Percentiles rank a stretch among this genome's conserved stretches.
Evolutionary conservation across 2,113 vertebrate genomes (phyloP).

Genomic region (Neodontobutis hainanensis): DNA sequence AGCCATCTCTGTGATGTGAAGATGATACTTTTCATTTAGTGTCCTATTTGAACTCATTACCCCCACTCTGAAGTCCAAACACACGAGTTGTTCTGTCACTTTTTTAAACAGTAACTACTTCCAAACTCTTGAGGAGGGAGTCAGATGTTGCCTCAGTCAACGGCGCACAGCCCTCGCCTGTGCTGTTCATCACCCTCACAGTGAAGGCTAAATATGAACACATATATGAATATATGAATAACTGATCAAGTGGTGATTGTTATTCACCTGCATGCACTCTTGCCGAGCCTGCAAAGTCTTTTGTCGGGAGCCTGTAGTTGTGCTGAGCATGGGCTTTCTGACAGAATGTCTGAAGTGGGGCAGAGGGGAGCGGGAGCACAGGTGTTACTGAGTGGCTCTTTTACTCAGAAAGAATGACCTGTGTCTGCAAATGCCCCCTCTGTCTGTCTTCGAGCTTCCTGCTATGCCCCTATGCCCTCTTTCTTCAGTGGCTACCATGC

Average conservation of each 20-base stretch:
- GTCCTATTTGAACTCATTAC: constrained; percentile 1
- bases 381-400: constrained; percentile 71
- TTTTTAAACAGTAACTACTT: constrained; percentile 43
- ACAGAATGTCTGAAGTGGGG: constrained; percentile 71
- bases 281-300: constrained; percentile 70
- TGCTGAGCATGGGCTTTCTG: constrained; percentile 77
- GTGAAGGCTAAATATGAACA: constrained; percentile 77
- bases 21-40: too few species aligned
- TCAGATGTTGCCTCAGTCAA: constrained; percentile 54
- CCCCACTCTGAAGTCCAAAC: constrained; percentile 35
- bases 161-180: constrained; percentile 48
- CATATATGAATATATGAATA: constrained; percentile 82
- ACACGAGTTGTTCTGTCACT: constrained; percentile 59
- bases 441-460: constrained; percentile 66
- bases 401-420: constrained; percentile 69
- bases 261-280: constrained; percentile 71
- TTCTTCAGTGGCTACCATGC: constrained; percentile 61
- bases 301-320: constrained; percentile 68
- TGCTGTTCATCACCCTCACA: constrained; percentile 73
- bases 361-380: constrained; percentile 73
- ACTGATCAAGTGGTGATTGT: constrained; percentile 71
- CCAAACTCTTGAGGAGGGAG: constrained; percentile 38
- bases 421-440: constrained; percentile 70
- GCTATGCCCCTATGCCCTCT: constrained; percentile 68
- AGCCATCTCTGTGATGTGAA: too few species aligned